phyloP scores from a whole-genome alignment of 2,113 vertebrate species.

The Pachycephala philippinensis region DNA sequence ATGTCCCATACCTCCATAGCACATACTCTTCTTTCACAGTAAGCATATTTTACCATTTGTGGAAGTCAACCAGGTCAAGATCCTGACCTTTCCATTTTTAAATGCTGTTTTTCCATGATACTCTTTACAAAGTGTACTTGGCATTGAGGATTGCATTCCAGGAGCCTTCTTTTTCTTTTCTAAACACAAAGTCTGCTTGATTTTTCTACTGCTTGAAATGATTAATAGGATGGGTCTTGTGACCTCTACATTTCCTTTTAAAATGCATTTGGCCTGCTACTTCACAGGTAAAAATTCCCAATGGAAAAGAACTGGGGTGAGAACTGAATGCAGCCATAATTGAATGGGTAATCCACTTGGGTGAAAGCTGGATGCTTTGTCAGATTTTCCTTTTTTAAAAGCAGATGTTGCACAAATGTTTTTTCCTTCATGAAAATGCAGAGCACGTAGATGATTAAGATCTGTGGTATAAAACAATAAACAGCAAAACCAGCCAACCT shows the following conservation, averaged over 20 bases:
- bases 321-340: not conserved
- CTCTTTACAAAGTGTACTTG: constrained; percentile 57
- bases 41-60: constrained; percentile 59
- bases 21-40: not conserved
- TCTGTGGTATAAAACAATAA: not conserved
- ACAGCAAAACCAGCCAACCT: not conserved
- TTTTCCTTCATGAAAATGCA: not conserved
- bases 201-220: not conserved
- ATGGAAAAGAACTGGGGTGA: not conserved
- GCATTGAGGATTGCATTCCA: constrained; percentile 41
- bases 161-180: constrained; percentile 10
- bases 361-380: not conserved
- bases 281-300: not conserved
- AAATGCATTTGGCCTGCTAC: not conserved
- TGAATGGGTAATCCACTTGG: not conserved
- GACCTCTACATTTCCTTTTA: not conserved
- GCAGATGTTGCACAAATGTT: not conserved
- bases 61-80: constrained; percentile 39
- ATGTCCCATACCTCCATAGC: not conserved
- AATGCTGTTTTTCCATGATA: constrained; percentile 25
- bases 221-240: not conserved
- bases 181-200: not conserved
- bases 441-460: not conserved
- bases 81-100: constrained; percentile 38
- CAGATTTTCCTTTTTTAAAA: not conserved